Percentiles rank a stretch among this genome's conserved stretches.
Conservation (phyloP, 2,888 invertebrate species). For the Clivina fossor region DNA sequence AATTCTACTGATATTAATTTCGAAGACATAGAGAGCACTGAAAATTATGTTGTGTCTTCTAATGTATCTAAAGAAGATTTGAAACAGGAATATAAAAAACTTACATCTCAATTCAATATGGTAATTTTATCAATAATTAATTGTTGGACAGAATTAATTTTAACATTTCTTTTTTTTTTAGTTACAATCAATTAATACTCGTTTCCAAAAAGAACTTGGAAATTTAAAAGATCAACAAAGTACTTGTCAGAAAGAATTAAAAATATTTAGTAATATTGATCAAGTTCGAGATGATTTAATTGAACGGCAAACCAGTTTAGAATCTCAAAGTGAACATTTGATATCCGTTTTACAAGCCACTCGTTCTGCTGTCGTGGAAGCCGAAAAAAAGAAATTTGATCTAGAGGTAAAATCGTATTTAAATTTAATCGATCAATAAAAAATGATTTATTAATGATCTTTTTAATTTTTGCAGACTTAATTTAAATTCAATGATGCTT, state of each 20-base stretch:
- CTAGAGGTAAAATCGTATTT: slow-evolving; percentile 39
- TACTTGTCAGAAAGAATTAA: slow-evolving; percentile 35
- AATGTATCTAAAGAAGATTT: slow-evolving; percentile 23
- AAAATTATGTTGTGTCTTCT: slow-evolving; percentile 35
- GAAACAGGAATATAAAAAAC: slow-evolving; percentile 28
- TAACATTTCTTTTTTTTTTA: too few relatives aligned
- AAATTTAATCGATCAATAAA: neutral
- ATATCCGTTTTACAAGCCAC: slow-evolving; percentile 38
- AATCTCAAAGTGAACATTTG: slow-evolving; percentile 35
- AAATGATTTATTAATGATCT: too few relatives aligned
- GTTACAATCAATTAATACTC: slow-evolving; percentile 15
- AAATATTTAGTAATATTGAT: slow-evolving; percentile 36
- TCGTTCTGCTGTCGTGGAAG: slow-evolving; percentile 38
- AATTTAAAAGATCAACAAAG: slow-evolving; percentile 34
- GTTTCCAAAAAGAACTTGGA: slow-evolving; percentile 33
- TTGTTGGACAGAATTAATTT: too few relatives aligned
- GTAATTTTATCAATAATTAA: too few relatives aligned
- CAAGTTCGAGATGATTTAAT: slow-evolving; percentile 35
- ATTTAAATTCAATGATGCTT: slow-evolving; percentile 25
- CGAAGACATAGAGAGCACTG: slow-evolving; percentile 39
- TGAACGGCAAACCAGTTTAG: slow-evolving; percentile 31
- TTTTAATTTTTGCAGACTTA: slow-evolving; percentile 18
- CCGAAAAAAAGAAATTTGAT: slow-evolving; percentile 37
- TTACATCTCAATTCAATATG: slow-evolving; percentile 17
- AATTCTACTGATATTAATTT: slow-evolving; percentile 39